Percentiles rank a stretch among this genome's conserved stretches.
These are phyloP conservation scores for Vombatus ursinus DNA, from an alignment of 2,113 vertebrate genomes.

Conservation along the genomic window DNA sequence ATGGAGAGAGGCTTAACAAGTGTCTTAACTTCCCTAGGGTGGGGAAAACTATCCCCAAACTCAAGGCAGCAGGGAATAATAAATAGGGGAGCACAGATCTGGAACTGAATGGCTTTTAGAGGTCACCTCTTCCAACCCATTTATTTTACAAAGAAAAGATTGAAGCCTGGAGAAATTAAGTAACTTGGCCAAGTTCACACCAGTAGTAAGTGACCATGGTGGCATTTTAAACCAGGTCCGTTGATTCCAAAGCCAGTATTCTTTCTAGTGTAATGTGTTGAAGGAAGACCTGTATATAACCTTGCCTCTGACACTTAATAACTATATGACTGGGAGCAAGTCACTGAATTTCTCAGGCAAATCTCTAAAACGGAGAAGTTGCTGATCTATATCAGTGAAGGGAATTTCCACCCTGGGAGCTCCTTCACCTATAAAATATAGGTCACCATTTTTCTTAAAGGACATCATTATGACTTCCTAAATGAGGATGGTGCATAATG, in stretches of 20 bases:
- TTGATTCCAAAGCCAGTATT: neutral
- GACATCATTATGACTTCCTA: neutral
- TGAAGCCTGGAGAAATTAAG: neutral
- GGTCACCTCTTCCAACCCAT: neutral
- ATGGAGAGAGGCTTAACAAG: slow-evolving; percentile 11
- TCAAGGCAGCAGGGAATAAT: neutral
- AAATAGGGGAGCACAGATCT: neutral
- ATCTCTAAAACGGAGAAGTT: neutral
- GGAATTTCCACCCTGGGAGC: neutral
- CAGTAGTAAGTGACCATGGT: neutral
- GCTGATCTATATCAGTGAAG: neutral
- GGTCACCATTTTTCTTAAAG: neutral
- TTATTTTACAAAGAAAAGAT: neutral
- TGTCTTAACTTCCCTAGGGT: neutral
- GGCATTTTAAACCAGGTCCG: neutral
- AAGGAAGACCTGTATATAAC: neutral
- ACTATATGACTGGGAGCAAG: neutral
- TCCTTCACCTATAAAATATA: neutral
- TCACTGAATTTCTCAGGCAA: neutral
- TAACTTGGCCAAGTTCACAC: neutral
- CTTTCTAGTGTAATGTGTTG: neutral
- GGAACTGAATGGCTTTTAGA: neutral
- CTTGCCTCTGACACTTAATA: neutral
- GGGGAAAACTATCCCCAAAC: neutral
- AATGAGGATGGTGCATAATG: neutral